Evolutionary conservation across 2,797 vertebrate species (phyloP).

Genomic region (Tapirus indicus): DNA sequence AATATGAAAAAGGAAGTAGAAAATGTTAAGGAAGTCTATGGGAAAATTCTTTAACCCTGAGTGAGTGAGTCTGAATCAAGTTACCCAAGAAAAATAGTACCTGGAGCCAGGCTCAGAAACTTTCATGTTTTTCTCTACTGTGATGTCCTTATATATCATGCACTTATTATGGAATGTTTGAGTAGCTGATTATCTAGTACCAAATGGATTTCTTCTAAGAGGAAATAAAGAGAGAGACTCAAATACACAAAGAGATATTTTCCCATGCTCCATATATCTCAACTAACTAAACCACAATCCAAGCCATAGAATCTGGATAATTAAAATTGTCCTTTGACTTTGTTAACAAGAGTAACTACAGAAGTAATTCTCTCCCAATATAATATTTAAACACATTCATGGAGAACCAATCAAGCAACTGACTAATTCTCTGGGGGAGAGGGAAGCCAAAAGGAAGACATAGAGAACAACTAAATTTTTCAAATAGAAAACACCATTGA

Average conservation of each 20-base stretch:
- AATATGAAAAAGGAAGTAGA: not conserved
- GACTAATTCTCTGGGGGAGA: not conserved
- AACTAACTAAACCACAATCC: not conserved
- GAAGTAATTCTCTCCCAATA: slow-evolving; percentile 68
- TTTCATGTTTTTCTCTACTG: not conserved
- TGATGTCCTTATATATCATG: not conserved
- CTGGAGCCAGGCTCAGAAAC: not conserved
- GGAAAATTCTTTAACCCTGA: not conserved
- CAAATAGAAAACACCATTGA: not conserved
- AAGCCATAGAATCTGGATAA: slow-evolving; percentile 3
- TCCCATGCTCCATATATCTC: not conserved
- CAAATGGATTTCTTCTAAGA: not conserved
- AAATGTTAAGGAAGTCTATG: not conserved
- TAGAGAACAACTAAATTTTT: slow-evolving; percentile 34
- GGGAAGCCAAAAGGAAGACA: slow-evolving; percentile 50
- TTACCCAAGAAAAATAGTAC: not conserved
- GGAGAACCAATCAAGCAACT: slow-evolving; percentile 58
- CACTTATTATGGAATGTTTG: not conserved
- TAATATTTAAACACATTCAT: slow-evolving; percentile 69
- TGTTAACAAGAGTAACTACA: slow-evolving; percentile 24
- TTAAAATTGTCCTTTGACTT: slow-evolving; percentile 71
- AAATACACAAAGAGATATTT: not conserved
- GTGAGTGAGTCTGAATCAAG: not conserved
- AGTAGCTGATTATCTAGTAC: not conserved
- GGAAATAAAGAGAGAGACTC: not conserved